These are phyloP conservation scores for Okamejei kenojei DNA, from an alignment of 2,797 vertebrate genomes.

Conservation along the genomic window DNA sequence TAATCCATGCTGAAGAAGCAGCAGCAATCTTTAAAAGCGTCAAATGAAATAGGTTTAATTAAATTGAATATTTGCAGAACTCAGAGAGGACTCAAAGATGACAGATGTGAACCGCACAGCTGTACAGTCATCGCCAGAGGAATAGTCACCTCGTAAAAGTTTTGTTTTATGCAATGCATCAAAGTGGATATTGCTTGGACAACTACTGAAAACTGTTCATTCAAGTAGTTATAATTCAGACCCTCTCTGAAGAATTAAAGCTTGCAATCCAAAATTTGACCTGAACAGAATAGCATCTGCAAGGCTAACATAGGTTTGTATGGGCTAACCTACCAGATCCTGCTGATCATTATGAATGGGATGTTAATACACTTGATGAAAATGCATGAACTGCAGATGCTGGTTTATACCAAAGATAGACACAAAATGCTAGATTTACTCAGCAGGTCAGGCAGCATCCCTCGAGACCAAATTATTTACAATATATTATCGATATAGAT, in stretches of 20 bases:
- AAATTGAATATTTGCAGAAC: neutral
- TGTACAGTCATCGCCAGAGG: neutral
- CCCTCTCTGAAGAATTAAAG: neutral
- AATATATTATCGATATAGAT: no score
- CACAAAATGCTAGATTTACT: no score
- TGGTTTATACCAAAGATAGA: no score
- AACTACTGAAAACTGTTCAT: neutral
- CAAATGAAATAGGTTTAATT: neutral
- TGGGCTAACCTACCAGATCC: neutral
- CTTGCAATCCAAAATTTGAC: neutral
- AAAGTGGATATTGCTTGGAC: neutral
- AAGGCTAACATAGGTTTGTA: neutral
- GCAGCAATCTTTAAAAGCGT: neutral
- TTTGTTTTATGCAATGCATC: neutral
- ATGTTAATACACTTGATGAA: neutral
- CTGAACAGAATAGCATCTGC: neutral
- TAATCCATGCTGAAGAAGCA: neutral
- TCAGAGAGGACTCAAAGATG: neutral
- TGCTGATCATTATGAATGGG: neutral
- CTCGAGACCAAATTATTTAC: no score
- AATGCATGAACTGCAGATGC: no score
- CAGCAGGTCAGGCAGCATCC: no score
- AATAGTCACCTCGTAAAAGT: neutral
- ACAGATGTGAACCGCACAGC: neutral
- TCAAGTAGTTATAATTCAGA: neutral